Percentiles rank a stretch among this genome's conserved stretches.
phyloP scores from a whole-genome alignment of 2,113 vertebrate genomes.

The Gavia stellata region DNA sequence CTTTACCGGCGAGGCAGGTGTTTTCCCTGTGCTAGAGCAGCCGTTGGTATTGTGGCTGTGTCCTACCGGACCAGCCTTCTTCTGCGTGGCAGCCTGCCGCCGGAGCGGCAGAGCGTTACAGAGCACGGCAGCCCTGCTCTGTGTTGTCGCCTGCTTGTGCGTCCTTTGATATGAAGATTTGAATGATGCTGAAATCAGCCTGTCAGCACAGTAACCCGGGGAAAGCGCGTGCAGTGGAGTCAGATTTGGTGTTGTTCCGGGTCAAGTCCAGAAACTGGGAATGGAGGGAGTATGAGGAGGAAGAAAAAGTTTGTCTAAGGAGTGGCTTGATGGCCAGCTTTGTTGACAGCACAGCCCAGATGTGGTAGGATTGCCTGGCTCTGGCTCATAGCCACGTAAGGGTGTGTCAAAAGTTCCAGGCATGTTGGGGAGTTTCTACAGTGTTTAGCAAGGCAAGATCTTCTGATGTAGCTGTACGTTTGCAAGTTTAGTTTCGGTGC shows the following conservation, averaged over 20 bases:
- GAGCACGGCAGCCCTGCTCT: neutral
- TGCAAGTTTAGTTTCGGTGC: neutral
- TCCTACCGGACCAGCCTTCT: neutral
- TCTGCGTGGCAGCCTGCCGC: neutral
- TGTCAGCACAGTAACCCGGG: neutral
- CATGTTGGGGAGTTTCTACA: neutral
- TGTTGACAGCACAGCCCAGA: neutral
- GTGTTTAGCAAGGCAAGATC: neutral
- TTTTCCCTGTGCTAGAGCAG: neutral
- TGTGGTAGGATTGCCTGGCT: neutral
- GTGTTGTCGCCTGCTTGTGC: fast-evolving
- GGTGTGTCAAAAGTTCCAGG: neutral
- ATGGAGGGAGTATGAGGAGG: neutral
- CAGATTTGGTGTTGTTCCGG: neutral
- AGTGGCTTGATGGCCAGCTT: neutral
- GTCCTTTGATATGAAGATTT: neutral
- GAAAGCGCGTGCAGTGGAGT: neutral
- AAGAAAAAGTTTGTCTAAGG: neutral
- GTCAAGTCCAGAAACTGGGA: neutral
- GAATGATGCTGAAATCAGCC: too few species aligned
- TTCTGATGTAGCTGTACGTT: neutral
- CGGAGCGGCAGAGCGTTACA: neutral
- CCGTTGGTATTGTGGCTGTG: too few species aligned
- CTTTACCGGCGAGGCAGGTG: neutral
- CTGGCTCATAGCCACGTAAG: neutral